These are phyloP conservation scores for Halocynthia roretzi DNA, from an alignment of 23 tunicate species.

Conservation along the genomic window DNA sequence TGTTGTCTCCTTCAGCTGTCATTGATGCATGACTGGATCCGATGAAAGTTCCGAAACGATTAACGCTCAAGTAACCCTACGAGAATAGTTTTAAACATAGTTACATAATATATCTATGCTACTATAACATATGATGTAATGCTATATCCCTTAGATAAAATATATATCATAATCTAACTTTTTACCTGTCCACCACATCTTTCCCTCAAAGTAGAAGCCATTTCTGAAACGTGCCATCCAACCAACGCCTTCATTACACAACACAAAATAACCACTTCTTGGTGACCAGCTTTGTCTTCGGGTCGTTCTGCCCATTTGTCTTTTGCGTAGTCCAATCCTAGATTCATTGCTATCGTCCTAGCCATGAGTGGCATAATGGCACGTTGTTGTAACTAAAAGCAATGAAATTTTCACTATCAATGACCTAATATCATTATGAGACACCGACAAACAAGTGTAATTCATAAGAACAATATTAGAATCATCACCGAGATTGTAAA, in stretches of 20 bases:
- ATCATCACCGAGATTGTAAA: no score
- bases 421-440: background rate
- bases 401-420: background rate
- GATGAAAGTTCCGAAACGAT: constrained; percentile 79
- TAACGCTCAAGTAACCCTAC: constrained; percentile 84
- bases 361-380: constrained; percentile 85
- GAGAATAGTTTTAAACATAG: background rate
- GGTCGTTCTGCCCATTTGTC: constrained; percentile 75
- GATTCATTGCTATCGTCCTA: constrained; percentile 87
- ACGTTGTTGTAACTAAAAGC: constrained; percentile 78
- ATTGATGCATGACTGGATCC: constrained; percentile 94
- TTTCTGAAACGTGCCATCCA: constrained; percentile 91
- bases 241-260: constrained; percentile 88
- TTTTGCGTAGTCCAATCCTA: constrained; percentile 76
- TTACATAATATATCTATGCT: background rate
- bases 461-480: background rate
- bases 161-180: background rate
- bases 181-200: constrained; percentile 95
- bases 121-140: constrained; percentile 2
- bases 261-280: constrained; percentile 70
- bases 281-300: constrained; percentile 34
- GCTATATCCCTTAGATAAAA: background rate
- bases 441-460: background rate
- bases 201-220: constrained; percentile 66
- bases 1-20: constrained; percentile 99